Conservation (phyloP, 2,888 invertebrate species). For the Lampropteryx suffumata region DNA sequence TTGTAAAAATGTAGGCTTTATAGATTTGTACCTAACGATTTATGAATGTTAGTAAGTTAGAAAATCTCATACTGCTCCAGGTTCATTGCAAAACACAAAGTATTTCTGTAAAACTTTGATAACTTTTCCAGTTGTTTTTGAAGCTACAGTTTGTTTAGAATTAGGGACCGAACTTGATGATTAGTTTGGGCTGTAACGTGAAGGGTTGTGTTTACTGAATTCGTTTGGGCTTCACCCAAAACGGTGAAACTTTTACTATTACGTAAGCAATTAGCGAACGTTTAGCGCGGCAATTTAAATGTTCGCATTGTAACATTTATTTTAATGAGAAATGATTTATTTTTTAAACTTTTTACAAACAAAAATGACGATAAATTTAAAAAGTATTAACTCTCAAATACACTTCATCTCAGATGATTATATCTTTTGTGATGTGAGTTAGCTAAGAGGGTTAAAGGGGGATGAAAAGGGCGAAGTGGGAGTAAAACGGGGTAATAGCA, state of each 20-base stretch:
- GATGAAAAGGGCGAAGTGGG: slow-evolving; percentile 10
- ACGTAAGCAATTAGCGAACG: slow-evolving; percentile 35
- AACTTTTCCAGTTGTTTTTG: slow-evolving; percentile 15
- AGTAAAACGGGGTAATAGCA: slow-evolving; percentile 2
- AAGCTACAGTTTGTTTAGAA: slow-evolving; percentile 30
- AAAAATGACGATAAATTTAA: neutral
- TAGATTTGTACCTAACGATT: neutral
- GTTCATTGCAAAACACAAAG: neutral
- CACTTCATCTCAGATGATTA: slow-evolving; percentile 22
- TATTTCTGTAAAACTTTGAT: slow-evolving; percentile 17
- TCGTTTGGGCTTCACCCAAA: slow-evolving; percentile 32
- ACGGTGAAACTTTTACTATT: slow-evolving; percentile 37
- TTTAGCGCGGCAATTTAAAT: slow-evolving; percentile 28
- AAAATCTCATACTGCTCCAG: neutral
- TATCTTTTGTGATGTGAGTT: slow-evolving; percentile 29
- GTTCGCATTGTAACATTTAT: slow-evolving; percentile 15
- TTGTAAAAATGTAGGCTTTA: too few relatives aligned
- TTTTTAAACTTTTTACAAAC: too few relatives aligned
- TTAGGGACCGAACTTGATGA: slow-evolving; percentile 35
- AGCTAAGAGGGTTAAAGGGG: slow-evolving; percentile 12
- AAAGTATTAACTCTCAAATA: slow-evolving; percentile 12
- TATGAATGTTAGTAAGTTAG: neutral
- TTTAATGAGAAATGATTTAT: neutral
- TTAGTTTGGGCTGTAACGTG: slow-evolving; percentile 34
- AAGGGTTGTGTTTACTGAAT: slow-evolving; percentile 35